Base-by-base conservation (phyloP, 2,888 invertebrate species). In the Brachypalpus laphriformis region DNA sequence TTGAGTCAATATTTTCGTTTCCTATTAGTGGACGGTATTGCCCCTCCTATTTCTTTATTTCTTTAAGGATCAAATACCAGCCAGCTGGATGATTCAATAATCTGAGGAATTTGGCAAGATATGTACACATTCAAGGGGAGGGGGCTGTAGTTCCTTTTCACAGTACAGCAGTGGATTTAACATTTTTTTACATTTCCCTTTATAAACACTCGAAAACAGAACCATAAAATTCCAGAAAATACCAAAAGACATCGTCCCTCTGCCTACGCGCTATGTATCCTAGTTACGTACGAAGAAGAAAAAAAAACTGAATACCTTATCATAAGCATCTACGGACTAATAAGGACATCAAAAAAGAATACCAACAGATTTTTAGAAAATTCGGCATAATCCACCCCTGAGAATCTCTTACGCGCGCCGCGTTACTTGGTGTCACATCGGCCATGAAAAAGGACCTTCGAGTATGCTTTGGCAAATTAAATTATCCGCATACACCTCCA, bases 1-100 rank as follows among this genome's bases (percentile, higher is more conserved):
- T 78, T 83, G 82, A 83, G 72, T 83, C 82, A 83, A 83, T 83
- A 83, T 83, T 83, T 78, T 78, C 78, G 42, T 83, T 78, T 83
- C 56, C 78, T 78, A 83, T 83, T 68, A 83, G 68, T 63, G 78
- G 72, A 83, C 56, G 68, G 66, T 68, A 83, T 74, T 83, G 40
- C 70, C 75, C 51, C 57, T 82, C 37, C 22, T 42, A 25, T 71
- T 63, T 57, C 65, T 20, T 20, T 63, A 70, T 20, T 54, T 56
- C 56, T 63, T 65, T 28, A 56, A 57, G 78, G 78, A 68, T 78
- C 78, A 68, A 25, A 59, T 42, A 47, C 56, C 56, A 78, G 72
- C 51, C 82, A 70, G 22, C 49, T 61, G 78, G 45, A 78, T 83
- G 68, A 78, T 83, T 72, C 51, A 63, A 68, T 77, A 59, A 63